Percentiles rank a stretch among this genome's conserved stretches.
Conservation (phyloP, 2,113 vertebrate species). For the Vicugna pacos region DNA sequence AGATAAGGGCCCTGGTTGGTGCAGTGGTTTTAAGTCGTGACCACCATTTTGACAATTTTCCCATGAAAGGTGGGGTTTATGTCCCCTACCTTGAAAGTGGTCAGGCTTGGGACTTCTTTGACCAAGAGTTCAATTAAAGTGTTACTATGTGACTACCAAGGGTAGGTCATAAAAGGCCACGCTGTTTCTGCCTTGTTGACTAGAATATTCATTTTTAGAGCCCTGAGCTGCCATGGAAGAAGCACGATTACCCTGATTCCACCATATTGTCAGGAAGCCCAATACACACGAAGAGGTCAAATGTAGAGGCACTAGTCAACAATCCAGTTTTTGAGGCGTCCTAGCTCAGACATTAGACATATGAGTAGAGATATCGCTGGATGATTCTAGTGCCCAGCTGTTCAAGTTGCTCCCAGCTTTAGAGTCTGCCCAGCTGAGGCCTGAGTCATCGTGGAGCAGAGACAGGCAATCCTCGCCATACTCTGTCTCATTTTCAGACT, state of each 20-base stretch:
- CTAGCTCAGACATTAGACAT: neutral
- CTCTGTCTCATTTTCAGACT: neutral
- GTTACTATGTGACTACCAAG: neutral
- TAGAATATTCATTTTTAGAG: neutral
- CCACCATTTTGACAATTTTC: neutral
- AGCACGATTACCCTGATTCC: neutral
- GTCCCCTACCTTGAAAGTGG: neutral
- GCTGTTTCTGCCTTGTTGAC: neutral
- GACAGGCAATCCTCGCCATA: neutral
- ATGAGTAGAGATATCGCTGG: neutral
- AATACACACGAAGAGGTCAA: neutral
- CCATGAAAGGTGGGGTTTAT: neutral
- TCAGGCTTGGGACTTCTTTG: neutral
- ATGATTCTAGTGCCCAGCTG: neutral
- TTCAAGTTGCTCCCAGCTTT: neutral
- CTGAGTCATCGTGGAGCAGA: neutral
- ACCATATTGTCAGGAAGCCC: neutral
- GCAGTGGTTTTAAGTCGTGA: neutral
- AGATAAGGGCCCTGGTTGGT: neutral
- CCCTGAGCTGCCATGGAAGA: neutral
- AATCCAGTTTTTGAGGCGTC: neutral
- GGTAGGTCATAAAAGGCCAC: neutral
- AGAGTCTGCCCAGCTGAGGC: neutral
- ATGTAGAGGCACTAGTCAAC: neutral
- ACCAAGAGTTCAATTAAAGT: neutral